Evolutionary conservation across 2,113 vertebrate species (phyloP), one percentile per base, ranked within the genome.

Genomic region (Leucopsar rothschildi): DNA sequence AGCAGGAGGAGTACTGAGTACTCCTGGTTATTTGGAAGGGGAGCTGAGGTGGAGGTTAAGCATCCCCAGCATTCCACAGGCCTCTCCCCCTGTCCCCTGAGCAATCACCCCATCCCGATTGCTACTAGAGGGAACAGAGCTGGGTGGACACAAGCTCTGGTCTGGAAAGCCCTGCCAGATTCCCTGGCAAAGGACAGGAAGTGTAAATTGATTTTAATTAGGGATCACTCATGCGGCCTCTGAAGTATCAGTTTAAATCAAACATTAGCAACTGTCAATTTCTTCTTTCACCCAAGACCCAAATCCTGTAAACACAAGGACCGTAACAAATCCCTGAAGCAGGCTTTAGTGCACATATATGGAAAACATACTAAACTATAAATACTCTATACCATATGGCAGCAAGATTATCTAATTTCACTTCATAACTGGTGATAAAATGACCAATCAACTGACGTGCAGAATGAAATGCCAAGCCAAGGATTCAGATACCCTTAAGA

Each of bases 381-480:
- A 97, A 95, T 96, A 96, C 88, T 69, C 31, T 78, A 82, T 93
- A 94, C 90, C 93, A 95, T 95, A 96, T 95, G 95, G 94, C 94
- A 93, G 86, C 0, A 0, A 90, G 94, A 95, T 96, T 97, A 95
- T 86, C 92, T 97, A 95, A 97, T 94, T 97, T 96, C 86, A 83
- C 93, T 96, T 94, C 92, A 76, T 71, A 96, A 92, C 90, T 78
- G 86, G 68, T 95, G 90, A 96, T 96, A 94, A 97, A 95, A 96
- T 96, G 95, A 96, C 95, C 95, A 94, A 92, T 88, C 95, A 95
- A 88, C 83, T 95, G 94, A 88, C 3, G 25, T 66, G 90, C 77
- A 86, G 90, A 93, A 88, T 23, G 72, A 95, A 95, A 96, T 71
- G 76, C 57, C 82, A 88, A 94, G 92, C 79, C 85, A 81, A 75